phyloP scores from a whole-genome alignment of 2,797 vertebrate genomes.

The Ciconia nigra region DNA sequence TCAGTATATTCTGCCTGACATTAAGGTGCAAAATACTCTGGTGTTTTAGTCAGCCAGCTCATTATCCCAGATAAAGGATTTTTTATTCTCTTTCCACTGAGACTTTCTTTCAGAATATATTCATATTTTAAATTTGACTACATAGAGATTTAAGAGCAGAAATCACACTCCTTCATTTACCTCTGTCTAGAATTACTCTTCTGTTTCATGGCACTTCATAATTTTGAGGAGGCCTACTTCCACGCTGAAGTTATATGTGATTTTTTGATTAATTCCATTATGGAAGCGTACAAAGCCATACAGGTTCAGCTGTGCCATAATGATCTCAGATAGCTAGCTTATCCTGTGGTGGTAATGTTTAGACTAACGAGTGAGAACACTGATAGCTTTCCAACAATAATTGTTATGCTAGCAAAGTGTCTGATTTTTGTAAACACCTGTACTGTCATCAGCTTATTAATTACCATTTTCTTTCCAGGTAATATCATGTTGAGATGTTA shows the following conservation, averaged over 20 bases:
- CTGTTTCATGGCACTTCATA: neutral
- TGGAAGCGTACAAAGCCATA: neutral
- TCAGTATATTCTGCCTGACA: neutral
- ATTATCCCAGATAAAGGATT: neutral
- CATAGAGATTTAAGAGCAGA: neutral
- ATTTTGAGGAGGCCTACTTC: neutral
- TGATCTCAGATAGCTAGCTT: neutral
- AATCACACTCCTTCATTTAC: neutral
- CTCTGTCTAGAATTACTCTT: neutral
- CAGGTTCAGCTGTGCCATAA: neutral
- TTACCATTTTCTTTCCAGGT: neutral
- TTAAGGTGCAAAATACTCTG: neutral
- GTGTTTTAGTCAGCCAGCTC: neutral
- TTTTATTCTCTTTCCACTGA: neutral
- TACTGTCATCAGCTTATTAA: neutral
- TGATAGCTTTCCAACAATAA: neutral
- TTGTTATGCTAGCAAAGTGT: neutral
- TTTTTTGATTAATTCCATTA: neutral
- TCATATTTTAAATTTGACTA: neutral
- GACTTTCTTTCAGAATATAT: neutral
- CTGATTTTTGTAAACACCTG: neutral
- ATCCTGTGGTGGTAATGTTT: neutral
- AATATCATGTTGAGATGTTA: neutral
- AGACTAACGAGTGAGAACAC: neutral
- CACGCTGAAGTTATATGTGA: neutral